phyloP scores from a whole-genome alignment of 2,113 vertebrate genomes.

The Neogobius melanostomus region DNA sequence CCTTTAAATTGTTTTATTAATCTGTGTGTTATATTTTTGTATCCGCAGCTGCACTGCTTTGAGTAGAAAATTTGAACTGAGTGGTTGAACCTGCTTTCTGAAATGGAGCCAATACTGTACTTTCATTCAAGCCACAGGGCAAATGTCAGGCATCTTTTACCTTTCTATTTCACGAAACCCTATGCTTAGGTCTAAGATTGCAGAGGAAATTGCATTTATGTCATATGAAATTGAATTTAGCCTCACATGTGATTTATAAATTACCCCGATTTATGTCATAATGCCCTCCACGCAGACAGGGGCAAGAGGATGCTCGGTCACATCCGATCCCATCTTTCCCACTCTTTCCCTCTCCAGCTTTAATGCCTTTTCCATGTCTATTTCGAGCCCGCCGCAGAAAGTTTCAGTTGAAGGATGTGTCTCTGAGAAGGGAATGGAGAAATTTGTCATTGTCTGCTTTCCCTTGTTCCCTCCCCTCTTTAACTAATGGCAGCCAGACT shows the following conservation, averaged over 20 bases:
- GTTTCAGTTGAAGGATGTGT: constrained; percentile 71
- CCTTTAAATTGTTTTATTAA: no score
- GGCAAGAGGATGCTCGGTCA: constrained; percentile 35
- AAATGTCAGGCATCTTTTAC: constrained; percentile 31
- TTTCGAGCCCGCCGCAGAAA: constrained; percentile 63
- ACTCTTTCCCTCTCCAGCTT: constrained; percentile 53
- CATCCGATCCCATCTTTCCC: constrained; percentile 47
- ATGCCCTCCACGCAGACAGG: constrained; percentile 34
- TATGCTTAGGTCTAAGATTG: constrained; percentile 31
- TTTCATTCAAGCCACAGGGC: constrained; percentile 27
- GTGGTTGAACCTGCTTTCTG: background rate
- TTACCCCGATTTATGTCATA: constrained; percentile 28
- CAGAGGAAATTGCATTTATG: constrained; percentile 41
- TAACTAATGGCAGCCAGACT: constrained; percentile 67
- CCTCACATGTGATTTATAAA: constrained; percentile 27
- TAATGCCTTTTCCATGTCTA: constrained; percentile 73
- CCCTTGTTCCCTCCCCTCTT: constrained; percentile 53
- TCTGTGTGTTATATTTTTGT: background rate
- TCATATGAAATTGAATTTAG: constrained; percentile 40
- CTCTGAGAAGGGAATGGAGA: constrained; percentile 59
- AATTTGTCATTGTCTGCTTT: constrained; percentile 71
- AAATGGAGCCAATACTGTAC: background rate
- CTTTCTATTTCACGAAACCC: constrained; percentile 36
- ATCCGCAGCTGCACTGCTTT: background rate
- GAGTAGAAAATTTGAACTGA: background rate